Conservation (phyloP, 2,888 invertebrate genomes). For the Drosophila maculinotata region DNA sequence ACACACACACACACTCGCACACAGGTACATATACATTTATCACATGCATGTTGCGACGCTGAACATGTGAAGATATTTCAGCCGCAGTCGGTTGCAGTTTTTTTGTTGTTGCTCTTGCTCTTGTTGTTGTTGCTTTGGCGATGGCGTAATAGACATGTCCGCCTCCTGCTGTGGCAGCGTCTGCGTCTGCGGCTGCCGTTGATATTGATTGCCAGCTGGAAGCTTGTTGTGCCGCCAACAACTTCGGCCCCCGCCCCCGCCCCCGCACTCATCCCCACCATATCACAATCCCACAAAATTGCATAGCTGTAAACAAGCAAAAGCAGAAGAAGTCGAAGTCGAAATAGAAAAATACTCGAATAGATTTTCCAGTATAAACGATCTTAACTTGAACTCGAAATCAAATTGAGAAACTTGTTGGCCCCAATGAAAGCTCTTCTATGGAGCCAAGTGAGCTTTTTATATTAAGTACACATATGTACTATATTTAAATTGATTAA, state of each 20-base stretch:
- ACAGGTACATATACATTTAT: slow-evolving; percentile 5
- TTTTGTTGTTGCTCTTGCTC: background rate
- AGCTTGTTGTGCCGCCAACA: slow-evolving; percentile 35
- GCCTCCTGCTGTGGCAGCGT: slow-evolving; percentile 55
- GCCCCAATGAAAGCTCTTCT: no score
- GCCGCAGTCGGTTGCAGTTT: slow-evolving; percentile 44
- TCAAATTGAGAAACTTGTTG: background rate
- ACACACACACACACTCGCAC: slow-evolving; percentile 7
- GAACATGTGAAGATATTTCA: slow-evolving; percentile 64
- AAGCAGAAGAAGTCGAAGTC: background rate
- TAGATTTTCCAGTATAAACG: slow-evolving; percentile 15
- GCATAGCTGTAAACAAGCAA: slow-evolving; percentile 6
- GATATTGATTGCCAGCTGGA: slow-evolving; percentile 61
- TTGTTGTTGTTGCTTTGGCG: slow-evolving; percentile 38
- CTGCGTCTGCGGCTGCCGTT: slow-evolving; percentile 35
- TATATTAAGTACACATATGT: no score
- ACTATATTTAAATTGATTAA: no score
- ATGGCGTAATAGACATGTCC: slow-evolving; percentile 77
- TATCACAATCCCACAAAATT: background rate
- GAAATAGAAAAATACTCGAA: background rate
- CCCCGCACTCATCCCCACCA: background rate
- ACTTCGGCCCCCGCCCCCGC: background rate
- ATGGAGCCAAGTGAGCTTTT: background rate
- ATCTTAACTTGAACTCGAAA: slow-evolving; percentile 30
- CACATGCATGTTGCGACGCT: slow-evolving; percentile 46